Base-by-base conservation (phyloP, 2,797 vertebrate species). In the Phataginus tetradactyla region DNA sequence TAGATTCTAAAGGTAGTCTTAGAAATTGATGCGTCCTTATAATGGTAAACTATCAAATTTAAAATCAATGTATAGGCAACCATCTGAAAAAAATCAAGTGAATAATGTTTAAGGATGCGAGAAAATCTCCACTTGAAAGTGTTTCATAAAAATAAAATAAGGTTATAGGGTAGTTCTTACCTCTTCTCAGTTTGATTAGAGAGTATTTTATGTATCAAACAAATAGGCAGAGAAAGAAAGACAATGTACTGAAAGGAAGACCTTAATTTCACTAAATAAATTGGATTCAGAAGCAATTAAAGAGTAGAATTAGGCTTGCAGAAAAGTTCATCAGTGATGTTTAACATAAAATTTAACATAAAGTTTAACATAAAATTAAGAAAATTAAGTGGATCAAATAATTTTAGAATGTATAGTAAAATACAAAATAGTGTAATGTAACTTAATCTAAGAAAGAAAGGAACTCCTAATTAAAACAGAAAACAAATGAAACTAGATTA, bases 331-430 rank as follows among this genome's bases (percentile, higher is more conserved):
- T 91, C 32, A 78, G 39, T 88, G 55, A 53, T 20, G 42, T 8
- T 79, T 90, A 72, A 88, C 15, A 42, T n/a, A 49, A 89, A 90
- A 84, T 71, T 92, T 45, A 45, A 45, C 15, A 42, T 29, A 49
- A 89, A 90, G 79, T 71, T 92, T 45, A 45, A 45, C 15, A 42
- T n/a, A 49, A 89, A 90, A 84, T 71, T 92, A 90, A 85, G 45
- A 78, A 85, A 29, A 21, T 45, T 45, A 45, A 29, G 49, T 45
- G 32, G 2, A 86, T 81, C 4, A 77, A 53, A 68, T 25, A 90
- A 92, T 72, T 90, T 45, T 84, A 39, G 45, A 94, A 55, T 90
- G 81, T 71, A 25, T 25, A 86, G 53, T 34, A n/a, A 78, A 86
- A 90, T 21, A 68, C 23, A 74, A 90, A 86, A 37, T 89, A 53